Conservation (phyloP, 2,113 vertebrate species). For the Entomyzon cyanotis region DNA sequence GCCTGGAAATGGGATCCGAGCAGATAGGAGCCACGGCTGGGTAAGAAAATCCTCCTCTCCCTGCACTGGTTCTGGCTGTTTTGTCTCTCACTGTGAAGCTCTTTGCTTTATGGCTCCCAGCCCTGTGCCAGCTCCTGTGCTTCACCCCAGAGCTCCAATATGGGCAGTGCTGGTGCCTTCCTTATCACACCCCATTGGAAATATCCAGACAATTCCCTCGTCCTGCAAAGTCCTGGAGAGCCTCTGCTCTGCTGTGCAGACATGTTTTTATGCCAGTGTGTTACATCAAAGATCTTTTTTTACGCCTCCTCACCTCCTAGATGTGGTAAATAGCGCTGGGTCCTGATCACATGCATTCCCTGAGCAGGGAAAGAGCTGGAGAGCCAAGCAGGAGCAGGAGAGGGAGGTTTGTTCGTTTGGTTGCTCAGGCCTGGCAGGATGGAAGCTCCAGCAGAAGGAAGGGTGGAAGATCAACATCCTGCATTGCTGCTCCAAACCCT, state of each 20-base stretch:
- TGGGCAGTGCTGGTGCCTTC: not conserved
- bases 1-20: slow-evolving; percentile 20
- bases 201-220: not conserved
- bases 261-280: not conserved
- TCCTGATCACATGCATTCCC: not conserved
- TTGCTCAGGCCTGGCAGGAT: not conserved
- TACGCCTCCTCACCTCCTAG: not conserved
- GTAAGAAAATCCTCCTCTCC: not conserved
- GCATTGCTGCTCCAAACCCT: not conserved
- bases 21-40: not conserved
- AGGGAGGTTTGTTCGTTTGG: not conserved
- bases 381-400: not conserved
- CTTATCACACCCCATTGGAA: not conserved
- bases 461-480: not conserved
- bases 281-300: not conserved
- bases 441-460: not conserved
- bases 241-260: not conserved
- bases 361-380: not conserved
- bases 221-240: not conserved
- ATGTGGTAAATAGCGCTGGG: not conserved
- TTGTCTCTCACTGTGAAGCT: not conserved
- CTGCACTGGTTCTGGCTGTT: not conserved
- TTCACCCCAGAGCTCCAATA: not conserved
- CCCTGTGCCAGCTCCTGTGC: not conserved
- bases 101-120: slow-evolving; percentile 23